Evolutionary conservation across 2,888 invertebrate genomes (phyloP).

Genomic region (Ophion costatus): DNA sequence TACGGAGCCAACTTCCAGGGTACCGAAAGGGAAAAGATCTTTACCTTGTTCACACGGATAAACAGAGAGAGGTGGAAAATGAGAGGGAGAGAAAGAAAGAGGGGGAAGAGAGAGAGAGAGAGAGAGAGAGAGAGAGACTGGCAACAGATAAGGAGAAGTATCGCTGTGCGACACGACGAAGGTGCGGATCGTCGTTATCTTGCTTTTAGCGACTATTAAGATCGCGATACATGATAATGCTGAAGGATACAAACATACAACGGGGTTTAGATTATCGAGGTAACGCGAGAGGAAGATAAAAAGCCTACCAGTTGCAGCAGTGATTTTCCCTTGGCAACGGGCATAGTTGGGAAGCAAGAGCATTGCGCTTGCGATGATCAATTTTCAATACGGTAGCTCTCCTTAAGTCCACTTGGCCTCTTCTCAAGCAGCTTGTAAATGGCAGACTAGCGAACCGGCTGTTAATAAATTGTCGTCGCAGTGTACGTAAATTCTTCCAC

Average conservation of each 20-base stretch:
- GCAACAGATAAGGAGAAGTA: slow-evolving; percentile 11
- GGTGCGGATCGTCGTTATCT: slow-evolving; percentile 59
- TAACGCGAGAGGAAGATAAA: slow-evolving; percentile 33
- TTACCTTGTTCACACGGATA: slow-evolving; percentile 45
- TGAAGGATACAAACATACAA: slow-evolving; percentile 42
- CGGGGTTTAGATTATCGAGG: slow-evolving; percentile 27
- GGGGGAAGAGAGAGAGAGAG: neutral
- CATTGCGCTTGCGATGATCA: slow-evolving; percentile 45
- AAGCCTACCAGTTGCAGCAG: slow-evolving; percentile 42
- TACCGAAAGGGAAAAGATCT: slow-evolving; percentile 37
- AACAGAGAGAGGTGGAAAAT: neutral
- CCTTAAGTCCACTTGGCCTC: slow-evolving; percentile 40
- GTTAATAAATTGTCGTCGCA: slow-evolving; percentile 56
- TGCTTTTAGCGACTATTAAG: slow-evolving; percentile 62
- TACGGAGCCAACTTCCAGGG: slow-evolving; percentile 39
- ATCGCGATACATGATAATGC: slow-evolving; percentile 58
- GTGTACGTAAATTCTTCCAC: slow-evolving; percentile 56
- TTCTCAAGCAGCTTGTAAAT: slow-evolving; percentile 31
- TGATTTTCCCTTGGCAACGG: slow-evolving; percentile 41
- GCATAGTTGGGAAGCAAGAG: slow-evolving; percentile 15
- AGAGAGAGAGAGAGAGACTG: slow-evolving; percentile 29
- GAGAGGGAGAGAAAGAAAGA: neutral
- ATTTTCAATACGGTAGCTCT: slow-evolving; percentile 63
- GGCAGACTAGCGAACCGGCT: slow-evolving; percentile 36
- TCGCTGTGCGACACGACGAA: slow-evolving; percentile 27